These are phyloP conservation scores for Styela clava DNA, from an alignment of 23 tunicate species.

Conservation along the genomic window DNA sequence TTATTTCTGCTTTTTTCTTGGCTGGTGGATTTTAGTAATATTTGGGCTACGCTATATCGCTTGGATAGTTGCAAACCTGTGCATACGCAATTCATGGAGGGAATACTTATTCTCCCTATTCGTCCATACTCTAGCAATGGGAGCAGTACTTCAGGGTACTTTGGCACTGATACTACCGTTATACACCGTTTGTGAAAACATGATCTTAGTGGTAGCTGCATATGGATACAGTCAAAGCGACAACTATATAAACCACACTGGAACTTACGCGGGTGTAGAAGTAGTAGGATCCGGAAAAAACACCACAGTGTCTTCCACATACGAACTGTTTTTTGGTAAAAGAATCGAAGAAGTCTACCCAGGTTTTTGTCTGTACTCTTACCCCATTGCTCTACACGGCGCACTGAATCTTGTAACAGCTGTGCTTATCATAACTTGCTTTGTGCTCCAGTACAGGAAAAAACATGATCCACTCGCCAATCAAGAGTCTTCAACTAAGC, in stretches of 20 bases:
- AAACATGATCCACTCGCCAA: not conserved
- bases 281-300: not conserved
- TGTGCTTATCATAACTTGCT: not conserved
- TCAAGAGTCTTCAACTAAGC: not conserved
- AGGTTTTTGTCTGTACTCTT: constrained; percentile 6
- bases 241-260: not conserved
- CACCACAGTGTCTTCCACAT: not conserved
- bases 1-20: constrained; percentile 22
- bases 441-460: not conserved
- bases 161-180: not conserved
- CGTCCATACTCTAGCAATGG: constrained; percentile 6
- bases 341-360: not conserved
- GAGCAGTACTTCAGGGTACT: constrained; percentile 9
- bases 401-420: not conserved
- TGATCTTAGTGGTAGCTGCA: not conserved
- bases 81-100: not conserved
- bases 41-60: not conserved
- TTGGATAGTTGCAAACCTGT: not conserved
- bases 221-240: constrained; percentile 10
- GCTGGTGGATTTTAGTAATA: constrained; percentile 14
- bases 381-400: constrained; percentile 12
- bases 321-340: not conserved
- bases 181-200: constrained; percentile 11
- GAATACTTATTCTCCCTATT: constrained; percentile 9
- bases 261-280: constrained; percentile 1